phyloP scores from a whole-genome alignment of 2,113 vertebrate species.

The Spea bombifrons region DNA sequence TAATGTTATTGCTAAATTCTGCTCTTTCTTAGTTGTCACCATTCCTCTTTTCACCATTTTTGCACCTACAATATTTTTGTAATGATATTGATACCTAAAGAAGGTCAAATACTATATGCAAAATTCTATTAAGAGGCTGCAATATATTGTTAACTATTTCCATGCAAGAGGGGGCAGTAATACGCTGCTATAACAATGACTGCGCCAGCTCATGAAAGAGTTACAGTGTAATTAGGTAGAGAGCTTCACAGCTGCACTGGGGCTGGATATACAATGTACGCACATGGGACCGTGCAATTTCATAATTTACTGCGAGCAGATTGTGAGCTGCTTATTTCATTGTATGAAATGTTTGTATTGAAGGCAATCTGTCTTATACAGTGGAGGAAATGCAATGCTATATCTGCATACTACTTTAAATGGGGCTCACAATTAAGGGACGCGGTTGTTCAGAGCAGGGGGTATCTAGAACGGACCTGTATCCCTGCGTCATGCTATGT shows the following conservation, averaged over 20 bases:
- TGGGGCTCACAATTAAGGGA: constrained; percentile 58
- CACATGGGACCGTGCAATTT: constrained; percentile 45
- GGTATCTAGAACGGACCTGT: constrained; percentile 59
- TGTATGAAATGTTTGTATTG: background rate
- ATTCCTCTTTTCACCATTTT: no score
- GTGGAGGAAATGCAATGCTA: background rate
- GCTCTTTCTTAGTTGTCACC: no score
- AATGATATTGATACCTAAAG: no score
- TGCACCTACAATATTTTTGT: no score
- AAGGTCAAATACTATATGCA: no score
- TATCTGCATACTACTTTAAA: constrained; percentile 59
- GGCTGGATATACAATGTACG: background rate
- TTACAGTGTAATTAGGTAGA: background rate
- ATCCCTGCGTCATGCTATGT: no score
- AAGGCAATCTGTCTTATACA: background rate
- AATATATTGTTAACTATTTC: constrained; percentile 9
- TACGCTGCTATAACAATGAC: constrained; percentile 1
- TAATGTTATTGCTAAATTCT: no score
- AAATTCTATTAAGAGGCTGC: no score
- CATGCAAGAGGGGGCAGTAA: constrained; percentile 29
- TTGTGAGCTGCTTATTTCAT: background rate
- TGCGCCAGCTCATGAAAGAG: no score
- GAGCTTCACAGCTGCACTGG: background rate
- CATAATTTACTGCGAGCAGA: background rate
- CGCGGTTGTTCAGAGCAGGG: constrained; percentile 57